phyloP scores from a whole-genome alignment of 2,888 invertebrate species.

The Charanyca ferruginea region DNA sequence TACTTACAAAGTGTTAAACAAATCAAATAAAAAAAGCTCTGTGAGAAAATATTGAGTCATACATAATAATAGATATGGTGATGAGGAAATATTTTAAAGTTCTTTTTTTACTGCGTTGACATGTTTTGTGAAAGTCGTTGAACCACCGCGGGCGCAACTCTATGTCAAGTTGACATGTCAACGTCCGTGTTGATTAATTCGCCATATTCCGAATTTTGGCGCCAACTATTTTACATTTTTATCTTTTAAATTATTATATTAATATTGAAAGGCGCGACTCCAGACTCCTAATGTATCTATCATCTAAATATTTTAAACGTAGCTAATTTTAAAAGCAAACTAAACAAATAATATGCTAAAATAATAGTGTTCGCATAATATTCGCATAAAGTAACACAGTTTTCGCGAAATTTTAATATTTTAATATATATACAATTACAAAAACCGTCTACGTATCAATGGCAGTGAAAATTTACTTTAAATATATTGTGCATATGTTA shows the following conservation, averaged over 20 bases:
- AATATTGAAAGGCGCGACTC: constrained; percentile 14
- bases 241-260: constrained; percentile 29
- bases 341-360: constrained; percentile 46
- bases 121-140: constrained; percentile 68
- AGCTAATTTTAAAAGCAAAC: constrained; percentile 11
- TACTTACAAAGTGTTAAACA: constrained; percentile 40
- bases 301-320: constrained; percentile 1
- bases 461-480: constrained; percentile 13
- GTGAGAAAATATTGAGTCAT: constrained; percentile 64
- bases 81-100: constrained; percentile 54
- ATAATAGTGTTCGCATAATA: constrained; percentile 39
- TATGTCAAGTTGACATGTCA: constrained; percentile 74
- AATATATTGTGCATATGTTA: constrained; percentile 25
- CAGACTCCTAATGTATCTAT: constrained; percentile 17
- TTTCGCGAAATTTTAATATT: constrained; percentile 19
- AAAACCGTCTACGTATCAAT: constrained; percentile 14
- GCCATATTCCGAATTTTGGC: constrained; percentile 67
- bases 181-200: constrained; percentile 74
- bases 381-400: constrained; percentile 43
- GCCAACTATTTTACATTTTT: constrained; percentile 49
- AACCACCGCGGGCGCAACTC: constrained; percentile 58
- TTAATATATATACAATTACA: constrained; percentile 24
- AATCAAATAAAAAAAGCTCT: constrained; percentile 56
- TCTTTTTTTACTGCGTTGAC: constrained; percentile 58
- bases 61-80: constrained; percentile 61